Evolutionary conservation across 2,888 invertebrate species (phyloP).

Genomic region (Eupithecia abbreviata): DNA sequence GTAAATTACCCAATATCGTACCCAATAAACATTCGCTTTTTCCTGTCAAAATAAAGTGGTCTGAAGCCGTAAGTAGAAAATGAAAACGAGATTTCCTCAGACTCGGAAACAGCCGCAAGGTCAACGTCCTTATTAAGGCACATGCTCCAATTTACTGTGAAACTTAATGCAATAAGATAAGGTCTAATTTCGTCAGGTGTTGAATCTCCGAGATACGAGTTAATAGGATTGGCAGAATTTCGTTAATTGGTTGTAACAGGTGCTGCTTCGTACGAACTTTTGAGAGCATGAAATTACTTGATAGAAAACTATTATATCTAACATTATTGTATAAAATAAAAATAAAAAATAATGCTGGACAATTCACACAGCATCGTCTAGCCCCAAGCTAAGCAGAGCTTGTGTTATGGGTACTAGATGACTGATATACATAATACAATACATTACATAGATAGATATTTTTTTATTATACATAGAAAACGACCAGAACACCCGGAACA

Average conservation of each 20-base stretch:
- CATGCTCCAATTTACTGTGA: constrained; percentile 1
- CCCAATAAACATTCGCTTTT: not conserved
- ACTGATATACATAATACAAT: too few species aligned
- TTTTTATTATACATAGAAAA: too few species aligned
- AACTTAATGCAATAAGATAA: not conserved
- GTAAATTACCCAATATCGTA: not conserved
- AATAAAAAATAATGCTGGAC: too few species aligned
- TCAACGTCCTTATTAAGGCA: constrained; percentile 9
- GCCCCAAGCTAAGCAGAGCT: too few species aligned
- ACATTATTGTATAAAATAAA: too few species aligned
- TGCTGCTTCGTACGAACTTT: not conserved
- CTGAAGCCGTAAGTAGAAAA: constrained; percentile 3
- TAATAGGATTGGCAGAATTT: not conserved
- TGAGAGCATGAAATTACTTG: not conserved
- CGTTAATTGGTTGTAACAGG: not conserved
- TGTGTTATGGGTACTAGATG: too few species aligned
- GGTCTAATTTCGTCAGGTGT: not conserved
- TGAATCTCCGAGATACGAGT: not conserved
- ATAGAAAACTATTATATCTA: too few species aligned
- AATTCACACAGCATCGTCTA: too few species aligned
- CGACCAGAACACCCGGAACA: too few species aligned
- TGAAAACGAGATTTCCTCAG: not conserved
- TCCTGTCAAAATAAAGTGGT: not conserved
- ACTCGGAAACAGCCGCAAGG: constrained; percentile 6
- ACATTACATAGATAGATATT: too few species aligned